phyloP scores from a whole-genome alignment of 2,797 vertebrate species.

The Poecile montanus region DNA sequence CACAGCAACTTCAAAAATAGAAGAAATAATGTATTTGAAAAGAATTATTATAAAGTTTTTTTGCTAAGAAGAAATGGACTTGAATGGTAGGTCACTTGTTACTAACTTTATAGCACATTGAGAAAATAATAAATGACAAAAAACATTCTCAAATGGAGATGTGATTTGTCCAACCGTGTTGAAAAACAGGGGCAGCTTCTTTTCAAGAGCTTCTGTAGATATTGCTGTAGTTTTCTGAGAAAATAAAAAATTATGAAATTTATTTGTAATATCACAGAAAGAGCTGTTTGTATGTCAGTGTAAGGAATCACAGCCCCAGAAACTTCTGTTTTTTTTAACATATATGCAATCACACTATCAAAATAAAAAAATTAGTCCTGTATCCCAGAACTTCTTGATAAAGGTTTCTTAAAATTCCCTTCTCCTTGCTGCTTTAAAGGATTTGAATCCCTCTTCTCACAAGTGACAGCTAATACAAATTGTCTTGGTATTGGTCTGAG shows the following conservation, averaged over 20 bases:
- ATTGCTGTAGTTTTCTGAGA: background rate
- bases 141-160: background rate
- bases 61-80: background rate
- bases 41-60: background rate
- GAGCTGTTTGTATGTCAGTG: background rate
- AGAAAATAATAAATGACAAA: background rate
- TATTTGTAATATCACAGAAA: background rate
- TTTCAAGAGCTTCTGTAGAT: background rate
- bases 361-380: background rate
- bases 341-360: background rate
- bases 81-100: background rate
- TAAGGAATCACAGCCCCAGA: background rate
- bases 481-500: background rate
- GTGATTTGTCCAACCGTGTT: background rate
- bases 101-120: background rate
- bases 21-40: background rate
- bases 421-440: background rate
- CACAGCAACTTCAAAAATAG: background rate
- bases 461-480: background rate
- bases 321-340: background rate
- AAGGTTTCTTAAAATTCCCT: background rate
- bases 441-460: background rate
- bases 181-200: background rate
- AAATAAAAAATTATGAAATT: background rate
- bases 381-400: background rate